Base-by-base conservation (phyloP, 2,797 vertebrate species). In the Gallinago solitaria region DNA sequence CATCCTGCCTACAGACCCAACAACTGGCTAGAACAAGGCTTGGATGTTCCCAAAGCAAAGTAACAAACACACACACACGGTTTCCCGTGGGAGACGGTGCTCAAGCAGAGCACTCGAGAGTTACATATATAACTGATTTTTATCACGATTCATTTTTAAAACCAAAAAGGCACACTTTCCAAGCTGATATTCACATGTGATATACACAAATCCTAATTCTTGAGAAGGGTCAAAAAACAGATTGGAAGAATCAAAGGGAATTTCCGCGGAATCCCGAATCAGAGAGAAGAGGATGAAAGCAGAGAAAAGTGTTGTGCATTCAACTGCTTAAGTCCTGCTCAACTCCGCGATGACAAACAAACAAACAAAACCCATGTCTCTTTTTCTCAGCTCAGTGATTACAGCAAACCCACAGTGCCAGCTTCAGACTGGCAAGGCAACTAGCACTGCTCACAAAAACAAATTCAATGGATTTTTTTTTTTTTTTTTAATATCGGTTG, bases 381-480 rank as follows among this genome's bases (percentile, higher is more conserved):
- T 94, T 94, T 91, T 95, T 89, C 95, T 96, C 95, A 86, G 97
- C 94, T 95, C 91, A 93, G 97, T 97, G 95, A 97, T 97, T 98
- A 96, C 96, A 97, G 98, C 96, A 98, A 98, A 97, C 97, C 97
- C 97, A 98, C 98, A 98, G 98, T 98, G 98, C 98, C 98, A 98
- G 97, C 98, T 98, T 98, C 97, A 98, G 98, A 97, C 98, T 97
- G 98, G 97, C 98, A 97, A 96, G 95, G 97, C 97, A 97, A 97
- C 98, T 97, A 97, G 93, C 97, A 98, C 63, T 96, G 92, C 93
- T 97, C 91, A 90, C 89, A 89, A 86, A 97, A 93, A 84, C 83
- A 96, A 95, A 96, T 90, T 71, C 27, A 2, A 59, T 43, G 32
- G 27, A 79, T 77, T 50, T 70, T 27, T 45, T 28, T 45, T 59